Evolutionary conservation across 2,113 vertebrate species (phyloP), one percentile per base, ranked within the genome.

Genomic region (Syrrhaptes paradoxus): DNA sequence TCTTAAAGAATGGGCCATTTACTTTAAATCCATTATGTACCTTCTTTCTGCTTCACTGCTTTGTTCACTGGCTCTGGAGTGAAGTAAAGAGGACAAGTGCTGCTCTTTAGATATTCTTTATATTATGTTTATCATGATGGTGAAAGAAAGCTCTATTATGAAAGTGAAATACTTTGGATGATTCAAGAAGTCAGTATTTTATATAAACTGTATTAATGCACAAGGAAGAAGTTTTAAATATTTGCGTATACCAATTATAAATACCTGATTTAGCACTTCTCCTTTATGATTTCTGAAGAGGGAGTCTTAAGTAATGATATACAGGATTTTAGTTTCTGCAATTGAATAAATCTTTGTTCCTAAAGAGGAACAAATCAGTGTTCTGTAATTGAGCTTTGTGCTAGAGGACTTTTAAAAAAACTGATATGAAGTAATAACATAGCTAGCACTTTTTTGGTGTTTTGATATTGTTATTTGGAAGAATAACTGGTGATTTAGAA

Each of bases 1-100:
- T 96, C 77, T 89, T 97, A 93, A 96, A 98, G 98, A 98, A 98
- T 96, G 96, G 97, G 96, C 97, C 97, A 97, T 98, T 98, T 98
- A 97, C 96, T 98, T 98, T 97, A 97, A 98, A 98, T 97, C 97
- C 96, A 98, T 98, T 98, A 98, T 97, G 91, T 96, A 97, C 96
- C 95, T 98, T 96, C 96, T 97, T 98, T 98, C 97, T 98, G 97
- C 97, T 97, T 98, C 98, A 97, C 91, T 98, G 98, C 97, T 98
- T 98, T 98, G 97, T 98, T 98, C 97, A 94, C 91, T 97, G 96
- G 93, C 96, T 95, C 89, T 98, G 89, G 85, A 97, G 82, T 97
- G 93, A 97, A 97, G 96, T 93, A 91, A 97, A 97, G 95, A 96
- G 95, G 94, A 96, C 92, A 97, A 97, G 93, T 97, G 87, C 90